Conservation (phyloP, 2,888 invertebrate genomes). For the Parelbella ahira region DNA sequence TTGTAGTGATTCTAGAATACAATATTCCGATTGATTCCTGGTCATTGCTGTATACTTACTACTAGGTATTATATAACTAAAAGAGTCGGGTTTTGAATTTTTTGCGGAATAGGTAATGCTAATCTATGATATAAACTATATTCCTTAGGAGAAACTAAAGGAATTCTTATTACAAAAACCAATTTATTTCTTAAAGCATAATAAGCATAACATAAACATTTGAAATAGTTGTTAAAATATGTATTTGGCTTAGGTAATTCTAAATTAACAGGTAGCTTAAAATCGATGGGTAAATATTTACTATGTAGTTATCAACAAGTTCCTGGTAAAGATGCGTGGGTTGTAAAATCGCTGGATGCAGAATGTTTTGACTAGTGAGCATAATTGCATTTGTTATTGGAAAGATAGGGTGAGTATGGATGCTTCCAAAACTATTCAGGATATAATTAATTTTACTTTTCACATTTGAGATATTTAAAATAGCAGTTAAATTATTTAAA, state of each 20-base stretch:
- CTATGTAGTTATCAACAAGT: slow-evolving; percentile 2
- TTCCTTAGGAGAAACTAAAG: slow-evolving; percentile 1
- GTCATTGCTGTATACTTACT: background rate
- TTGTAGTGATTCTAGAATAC: background rate
- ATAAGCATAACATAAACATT: slow-evolving; percentile 8
- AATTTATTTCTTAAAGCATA: too few species aligned
- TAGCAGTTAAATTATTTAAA: slow-evolving; percentile 11
- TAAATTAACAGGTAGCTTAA: slow-evolving; percentile 3
- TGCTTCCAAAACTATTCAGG: too few species aligned
- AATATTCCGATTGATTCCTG: slow-evolving; percentile 4
- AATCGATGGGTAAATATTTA: slow-evolving; percentile 2
- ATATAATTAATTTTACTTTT: too few species aligned
- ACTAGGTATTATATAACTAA: slow-evolving; percentile 3
- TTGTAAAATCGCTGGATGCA: slow-evolving; percentile 5
- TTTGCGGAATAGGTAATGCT: slow-evolving; percentile 3
- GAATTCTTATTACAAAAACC: slow-evolving; percentile 9
- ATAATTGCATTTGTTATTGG: too few species aligned
- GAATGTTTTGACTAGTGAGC: slow-evolving; percentile 8
- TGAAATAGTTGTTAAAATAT: slow-evolving; percentile 5
- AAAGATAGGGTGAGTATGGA: too few species aligned
- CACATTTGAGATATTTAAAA: too few species aligned
- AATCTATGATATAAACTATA: slow-evolving; percentile 5
- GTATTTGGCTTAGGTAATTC: slow-evolving; percentile 11
- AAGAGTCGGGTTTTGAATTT: background rate
- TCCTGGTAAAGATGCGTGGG: slow-evolving; percentile 7